Base-by-base conservation (phyloP, 30 jellyfish, hydroid and myxozoan genomes). In the Catostylus mosaicus region DNA sequence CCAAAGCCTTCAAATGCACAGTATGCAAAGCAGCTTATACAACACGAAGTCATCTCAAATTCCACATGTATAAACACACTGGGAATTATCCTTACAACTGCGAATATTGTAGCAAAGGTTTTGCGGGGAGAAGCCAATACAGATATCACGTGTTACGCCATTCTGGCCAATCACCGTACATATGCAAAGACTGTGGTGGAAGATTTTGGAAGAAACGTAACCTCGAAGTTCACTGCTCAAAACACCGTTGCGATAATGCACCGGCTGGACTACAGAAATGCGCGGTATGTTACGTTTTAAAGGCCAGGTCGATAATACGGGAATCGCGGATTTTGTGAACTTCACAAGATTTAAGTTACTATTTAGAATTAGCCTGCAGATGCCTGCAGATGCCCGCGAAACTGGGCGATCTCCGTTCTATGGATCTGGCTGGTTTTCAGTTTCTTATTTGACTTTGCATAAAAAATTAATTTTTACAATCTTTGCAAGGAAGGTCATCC, bases 81-180 rank as follows among this genome's bases (percentile, higher is more conserved):
- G 97, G 97, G 56, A 78, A 89, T 36, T 89, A 67, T 85, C 97
- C 97, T 11, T 89, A 43, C 91, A 89, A 69, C 61, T 89, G 97
- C 43, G 79, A 66, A 72, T 89, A 32, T 62, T 89, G 97, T 50
- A 89, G 94, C 18, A 89, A 89, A 73, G 97, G 97, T 16, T 89
- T 89, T 54, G 97, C 97, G 24, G 97, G 97, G 19, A 73, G 83
- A 20, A 89, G 97, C 57, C 97, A 89, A 63, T 80, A 80, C 35
- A 78, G 90, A 48, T 89, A 89, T 69, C 97, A 89, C 57, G 92
- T 22, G 47, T 59, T 89, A 50, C 90, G 97, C 6, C 97, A 89
- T 54, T 47, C 97, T 33, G 97, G 97, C 62, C 86, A 87, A 36
- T 87, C 91, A 22, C 97, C 97, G 12, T 82, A 48, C 76, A 76